A percentile compares a stretch with the other conserved stretches of the same genome.
Conservation (phyloP, 2,888 invertebrate genomes). For the Laspeyria flexula region DNA sequence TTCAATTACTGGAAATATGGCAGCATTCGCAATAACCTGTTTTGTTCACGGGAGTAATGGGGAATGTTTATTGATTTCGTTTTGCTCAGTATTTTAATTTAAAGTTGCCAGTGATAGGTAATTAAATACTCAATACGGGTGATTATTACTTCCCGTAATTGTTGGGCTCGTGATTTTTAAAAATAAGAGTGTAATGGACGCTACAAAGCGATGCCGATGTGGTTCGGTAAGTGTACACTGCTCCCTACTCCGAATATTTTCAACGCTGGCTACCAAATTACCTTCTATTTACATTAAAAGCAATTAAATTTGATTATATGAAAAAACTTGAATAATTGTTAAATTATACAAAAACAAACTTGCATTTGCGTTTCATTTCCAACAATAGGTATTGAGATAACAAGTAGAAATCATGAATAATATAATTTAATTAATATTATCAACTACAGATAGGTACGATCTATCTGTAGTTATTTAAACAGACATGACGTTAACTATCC, state of each 20-base stretch:
- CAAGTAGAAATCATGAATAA: background rate
- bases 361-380: slow-evolving; percentile 1
- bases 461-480: too few species aligned
- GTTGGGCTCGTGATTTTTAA: too few species aligned
- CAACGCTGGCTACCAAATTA: slow-evolving; percentile 12
- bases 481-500: too few species aligned
- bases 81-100: background rate
- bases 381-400: background rate
- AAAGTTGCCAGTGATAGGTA: too few species aligned
- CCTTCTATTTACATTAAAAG: slow-evolving; percentile 1
- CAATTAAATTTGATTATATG: slow-evolving; percentile 11
- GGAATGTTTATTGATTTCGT: background rate
- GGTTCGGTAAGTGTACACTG: slow-evolving; percentile 29
- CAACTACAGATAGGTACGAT: too few species aligned
- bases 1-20: background rate
- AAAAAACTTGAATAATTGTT: slow-evolving; percentile 6
- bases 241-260: slow-evolving; percentile 11
- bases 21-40: background rate
- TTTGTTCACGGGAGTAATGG: background rate
- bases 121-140: too few species aligned
- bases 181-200: slow-evolving; percentile 6
- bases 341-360: slow-evolving; percentile 7
- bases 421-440: too few species aligned
- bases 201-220: too few species aligned
- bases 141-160: too few species aligned